Conservation (phyloP, 2,888 invertebrate species). For the Molorchus minor region DNA sequence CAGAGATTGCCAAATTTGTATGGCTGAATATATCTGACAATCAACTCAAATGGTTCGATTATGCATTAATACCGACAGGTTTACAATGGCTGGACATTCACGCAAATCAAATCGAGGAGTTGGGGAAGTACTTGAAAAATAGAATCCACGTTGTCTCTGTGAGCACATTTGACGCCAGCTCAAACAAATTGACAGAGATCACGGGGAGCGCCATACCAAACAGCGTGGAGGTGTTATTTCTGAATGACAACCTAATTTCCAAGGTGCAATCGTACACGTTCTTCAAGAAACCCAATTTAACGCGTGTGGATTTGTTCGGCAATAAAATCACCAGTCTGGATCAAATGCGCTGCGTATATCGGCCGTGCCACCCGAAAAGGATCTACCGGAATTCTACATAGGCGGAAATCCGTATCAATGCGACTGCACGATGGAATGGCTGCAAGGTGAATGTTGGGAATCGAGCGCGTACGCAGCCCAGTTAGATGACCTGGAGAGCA, state of each 20-base stretch:
- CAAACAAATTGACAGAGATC: constrained; percentile 82
- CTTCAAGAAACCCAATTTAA: constrained; percentile 86
- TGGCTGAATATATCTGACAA: constrained; percentile 90
- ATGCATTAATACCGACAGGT: constrained; percentile 84
- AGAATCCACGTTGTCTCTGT: constrained; percentile 80
- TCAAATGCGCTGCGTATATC: constrained; percentile 79
- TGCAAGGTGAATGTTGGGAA: constrained; percentile 82
- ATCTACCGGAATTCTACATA: constrained; percentile 83
- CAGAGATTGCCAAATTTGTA: no score
- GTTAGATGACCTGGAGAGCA: constrained; percentile 83
- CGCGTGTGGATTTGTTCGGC: constrained; percentile 81
- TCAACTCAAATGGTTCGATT: constrained; percentile 84
- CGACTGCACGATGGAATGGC: constrained; percentile 92
- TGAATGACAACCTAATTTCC: constrained; percentile 82
- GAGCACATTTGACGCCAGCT: constrained; percentile 83
- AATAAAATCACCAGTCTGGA: constrained; percentile 81
- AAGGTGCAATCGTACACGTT: constrained; percentile 88
- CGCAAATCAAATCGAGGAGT: constrained; percentile 81
- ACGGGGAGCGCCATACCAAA: constrained; percentile 85
- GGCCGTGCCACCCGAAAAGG: constrained; percentile 75
- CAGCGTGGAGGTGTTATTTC: constrained; percentile 79
- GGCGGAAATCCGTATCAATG: constrained; percentile 88
- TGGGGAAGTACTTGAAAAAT: constrained; percentile 88
- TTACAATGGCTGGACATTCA: constrained; percentile 88
- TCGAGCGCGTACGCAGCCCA: constrained; percentile 80